phyloP scores from a whole-genome alignment of 2,888 invertebrate species.

The Salpingus planirostris region DNA sequence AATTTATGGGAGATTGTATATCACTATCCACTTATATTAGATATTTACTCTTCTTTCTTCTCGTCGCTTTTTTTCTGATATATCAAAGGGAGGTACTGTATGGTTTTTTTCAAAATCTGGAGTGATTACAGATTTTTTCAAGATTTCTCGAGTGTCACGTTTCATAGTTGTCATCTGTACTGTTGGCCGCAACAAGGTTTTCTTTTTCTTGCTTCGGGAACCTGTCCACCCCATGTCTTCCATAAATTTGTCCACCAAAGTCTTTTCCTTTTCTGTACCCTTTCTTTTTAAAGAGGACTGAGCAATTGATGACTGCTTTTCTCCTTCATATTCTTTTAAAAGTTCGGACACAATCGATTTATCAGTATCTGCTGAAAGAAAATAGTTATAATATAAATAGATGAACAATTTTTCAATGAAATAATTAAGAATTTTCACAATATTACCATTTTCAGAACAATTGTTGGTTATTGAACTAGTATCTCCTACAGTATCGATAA shows the following conservation, averaged over 20 bases:
- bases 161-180: too few relatives aligned
- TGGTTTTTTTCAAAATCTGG: constrained; percentile 59
- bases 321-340: constrained; percentile 21
- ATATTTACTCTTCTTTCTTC: constrained; percentile 47
- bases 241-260: too few relatives aligned
- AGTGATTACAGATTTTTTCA: constrained; percentile 54
- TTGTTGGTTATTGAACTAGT: too few relatives aligned
- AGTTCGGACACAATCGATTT: constrained; percentile 15
- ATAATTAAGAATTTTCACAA: too few relatives aligned
- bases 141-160: constrained; percentile 48
- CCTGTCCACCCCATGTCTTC: constrained; percentile 18
- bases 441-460: too few relatives aligned
- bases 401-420: too few relatives aligned
- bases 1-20: neutral
- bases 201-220: neutral
- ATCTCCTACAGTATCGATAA: too few relatives aligned
- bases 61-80: constrained; percentile 50
- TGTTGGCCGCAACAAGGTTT: neutral
- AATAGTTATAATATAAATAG: too few relatives aligned
- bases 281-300: too few relatives aligned
- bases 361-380: too few relatives aligned
- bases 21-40: neutral
- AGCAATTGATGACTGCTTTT: too few relatives aligned
- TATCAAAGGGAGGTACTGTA: constrained; percentile 49
- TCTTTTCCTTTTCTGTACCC: too few relatives aligned